Evolutionary conservation across 2,888 invertebrate genomes (phyloP).

Genomic region (Meandrusa payeni): DNA sequence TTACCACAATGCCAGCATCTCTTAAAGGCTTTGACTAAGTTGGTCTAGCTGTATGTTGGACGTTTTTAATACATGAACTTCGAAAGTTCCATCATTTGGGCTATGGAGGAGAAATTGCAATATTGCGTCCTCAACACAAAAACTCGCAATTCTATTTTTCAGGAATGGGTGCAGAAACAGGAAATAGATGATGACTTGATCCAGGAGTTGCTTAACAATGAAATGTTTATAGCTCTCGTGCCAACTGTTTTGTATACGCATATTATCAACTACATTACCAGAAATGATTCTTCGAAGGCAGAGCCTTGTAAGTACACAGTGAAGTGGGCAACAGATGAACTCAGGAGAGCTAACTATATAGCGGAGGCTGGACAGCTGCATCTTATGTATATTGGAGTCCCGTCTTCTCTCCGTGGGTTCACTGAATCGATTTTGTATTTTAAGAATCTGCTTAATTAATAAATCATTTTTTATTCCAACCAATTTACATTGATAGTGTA

Average conservation of each 20-base stretch:
- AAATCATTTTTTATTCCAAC: slow-evolving; percentile 24
- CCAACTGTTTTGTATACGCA: slow-evolving; percentile 52
- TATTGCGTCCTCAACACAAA: too few species aligned
- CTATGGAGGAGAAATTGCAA: too few species aligned
- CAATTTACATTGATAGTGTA: slow-evolving; percentile 11
- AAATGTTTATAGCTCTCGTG: slow-evolving; percentile 59
- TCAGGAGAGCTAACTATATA: slow-evolving; percentile 47
- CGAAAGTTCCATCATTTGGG: too few species aligned
- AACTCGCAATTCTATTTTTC: slow-evolving; percentile 31
- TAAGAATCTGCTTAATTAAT: slow-evolving; percentile 42
- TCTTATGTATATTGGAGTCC: slow-evolving; percentile 50
- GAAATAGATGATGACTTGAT: slow-evolving; percentile 60
- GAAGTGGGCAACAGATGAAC: slow-evolving; percentile 52
- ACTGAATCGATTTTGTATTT: slow-evolving; percentile 54
- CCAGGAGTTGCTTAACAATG: slow-evolving; percentile 56
- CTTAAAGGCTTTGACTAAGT: too few species aligned
- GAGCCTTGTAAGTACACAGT: slow-evolving; percentile 44
- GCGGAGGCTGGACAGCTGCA: slow-evolving; percentile 68
- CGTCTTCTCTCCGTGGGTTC: slow-evolving; percentile 57
- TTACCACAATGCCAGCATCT: too few species aligned
- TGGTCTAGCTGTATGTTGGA: too few species aligned
- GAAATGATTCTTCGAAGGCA: slow-evolving; percentile 30
- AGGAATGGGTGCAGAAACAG: slow-evolving; percentile 47
- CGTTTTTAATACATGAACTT: too few species aligned
- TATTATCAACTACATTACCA: slow-evolving; percentile 53